Conservation (phyloP, 2,888 invertebrate species). For the Watsonalla cultraria region DNA sequence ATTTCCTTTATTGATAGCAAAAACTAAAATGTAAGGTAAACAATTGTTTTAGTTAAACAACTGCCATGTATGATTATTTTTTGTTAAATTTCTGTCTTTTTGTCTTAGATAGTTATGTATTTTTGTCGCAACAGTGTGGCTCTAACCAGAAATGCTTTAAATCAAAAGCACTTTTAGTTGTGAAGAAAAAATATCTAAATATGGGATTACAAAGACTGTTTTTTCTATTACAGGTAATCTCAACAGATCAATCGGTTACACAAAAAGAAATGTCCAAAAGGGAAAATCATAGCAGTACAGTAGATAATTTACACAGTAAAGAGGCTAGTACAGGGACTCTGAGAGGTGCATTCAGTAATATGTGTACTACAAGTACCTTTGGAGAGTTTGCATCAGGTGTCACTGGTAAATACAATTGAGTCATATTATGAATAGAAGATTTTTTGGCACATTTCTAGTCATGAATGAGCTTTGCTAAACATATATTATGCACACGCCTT, state of each 20-base stretch:
- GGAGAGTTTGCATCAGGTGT: conserved; percentile 54
- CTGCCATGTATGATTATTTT: too few relatives aligned
- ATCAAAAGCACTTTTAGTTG: too few relatives aligned
- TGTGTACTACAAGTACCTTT: conserved; percentile 35
- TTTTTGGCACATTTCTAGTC: too few relatives aligned
- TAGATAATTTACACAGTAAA: conserved; percentile 17
- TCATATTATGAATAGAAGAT: conserved; percentile 4
- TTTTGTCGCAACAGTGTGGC: too few relatives aligned
- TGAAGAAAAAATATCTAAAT: too few relatives aligned
- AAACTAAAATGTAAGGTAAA: too few relatives aligned
- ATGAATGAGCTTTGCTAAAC: too few relatives aligned
- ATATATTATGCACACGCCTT: too few relatives aligned
- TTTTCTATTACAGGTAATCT: conserved; percentile 28
- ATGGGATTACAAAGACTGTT: neutral
- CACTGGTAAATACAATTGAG: conserved; percentile 29
- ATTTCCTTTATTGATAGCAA: neutral
- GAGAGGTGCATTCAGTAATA: neutral
- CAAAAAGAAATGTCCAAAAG: conserved; percentile 43
- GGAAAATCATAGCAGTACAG: conserved; percentile 26
- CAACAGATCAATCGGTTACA: conserved; percentile 26
- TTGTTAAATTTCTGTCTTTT: too few relatives aligned
- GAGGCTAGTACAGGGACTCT: conserved; percentile 21
- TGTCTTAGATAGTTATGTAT: too few relatives aligned
- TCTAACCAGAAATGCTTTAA: too few relatives aligned
- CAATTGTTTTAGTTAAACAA: too few relatives aligned